A percentile compares a stretch with the other conserved stretches of the same genome.
Evolutionary conservation across 1,140 invertebrate species (phyloP).

Genomic region (Gonatopus flavifemur): DNA sequence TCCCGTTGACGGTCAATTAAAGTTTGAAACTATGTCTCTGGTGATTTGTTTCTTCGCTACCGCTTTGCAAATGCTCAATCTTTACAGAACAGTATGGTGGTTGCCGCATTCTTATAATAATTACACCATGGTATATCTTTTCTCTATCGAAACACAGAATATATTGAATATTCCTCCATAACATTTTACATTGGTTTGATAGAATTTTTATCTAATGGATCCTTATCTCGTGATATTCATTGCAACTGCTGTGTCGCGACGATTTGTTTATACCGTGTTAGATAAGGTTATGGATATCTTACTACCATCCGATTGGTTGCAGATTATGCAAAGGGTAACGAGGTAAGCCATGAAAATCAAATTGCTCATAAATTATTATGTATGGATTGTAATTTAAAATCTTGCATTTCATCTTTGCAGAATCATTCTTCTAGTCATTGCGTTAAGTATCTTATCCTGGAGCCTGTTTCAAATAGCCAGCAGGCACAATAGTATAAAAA

Average conservation of each 20-base stretch:
- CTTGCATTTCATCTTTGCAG: slow-evolving; percentile 47
- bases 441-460: slow-evolving; percentile 62
- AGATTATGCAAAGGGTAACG: slow-evolving; percentile 44
- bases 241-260: slow-evolving; percentile 72
- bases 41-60: slow-evolving; percentile 76
- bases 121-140: slow-evolving; percentile 78
- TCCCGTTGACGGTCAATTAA: slow-evolving; percentile 76
- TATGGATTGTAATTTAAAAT: slow-evolving; percentile 5
- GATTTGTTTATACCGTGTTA: slow-evolving; percentile 74
- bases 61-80: slow-evolving; percentile 87
- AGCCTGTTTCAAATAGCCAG: slow-evolving; percentile 74
- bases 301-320: slow-evolving; percentile 40
- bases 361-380: slow-evolving; percentile 41
- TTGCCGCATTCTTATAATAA: slow-evolving; percentile 86
- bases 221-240: slow-evolving; percentile 83
- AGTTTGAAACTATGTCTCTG: slow-evolving; percentile 84
- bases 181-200: slow-evolving; percentile 43
- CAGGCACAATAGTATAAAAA: slow-evolving; percentile 71
- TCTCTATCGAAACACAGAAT: neutral
- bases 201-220: slow-evolving; percentile 96
- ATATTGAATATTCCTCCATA: slow-evolving; percentile 9
- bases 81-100: slow-evolving; percentile 98
- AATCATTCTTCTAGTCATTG: slow-evolving; percentile 58
- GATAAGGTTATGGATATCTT: slow-evolving; percentile 48
- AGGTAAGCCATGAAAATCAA: slow-evolving; percentile 41